Evolutionary conservation across 2,113 vertebrate genomes (phyloP).

Genomic region (Aphelocoma coerulescens): DNA sequence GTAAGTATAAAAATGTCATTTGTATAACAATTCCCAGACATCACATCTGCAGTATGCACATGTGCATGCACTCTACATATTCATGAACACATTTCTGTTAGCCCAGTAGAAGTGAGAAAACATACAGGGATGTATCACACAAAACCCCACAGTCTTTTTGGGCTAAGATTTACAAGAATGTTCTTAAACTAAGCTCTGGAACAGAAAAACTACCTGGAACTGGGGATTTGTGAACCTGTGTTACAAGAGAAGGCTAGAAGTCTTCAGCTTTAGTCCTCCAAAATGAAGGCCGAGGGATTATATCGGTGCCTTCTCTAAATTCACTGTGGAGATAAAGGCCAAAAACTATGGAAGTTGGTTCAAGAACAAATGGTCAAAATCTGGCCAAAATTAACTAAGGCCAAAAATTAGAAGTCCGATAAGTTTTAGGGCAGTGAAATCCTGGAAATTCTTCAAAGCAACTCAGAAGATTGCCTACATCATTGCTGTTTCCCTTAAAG

Average conservation of each 20-base stretch:
- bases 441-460: background rate
- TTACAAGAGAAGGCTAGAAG: background rate
- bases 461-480: background rate
- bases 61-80: background rate
- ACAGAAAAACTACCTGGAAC: background rate
- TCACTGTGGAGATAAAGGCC: background rate
- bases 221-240: background rate
- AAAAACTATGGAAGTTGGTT: background rate
- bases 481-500: background rate
- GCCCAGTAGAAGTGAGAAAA: background rate
- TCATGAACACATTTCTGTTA: background rate
- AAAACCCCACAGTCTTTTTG: background rate
- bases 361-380: background rate
- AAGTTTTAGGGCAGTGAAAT: background rate
- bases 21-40: background rate
- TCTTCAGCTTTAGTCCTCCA: background rate
- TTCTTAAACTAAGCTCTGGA: background rate
- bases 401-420: background rate
- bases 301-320: background rate
- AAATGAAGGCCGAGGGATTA: background rate
- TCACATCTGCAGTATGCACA: background rate
- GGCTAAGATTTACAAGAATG: background rate
- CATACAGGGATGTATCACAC: background rate
- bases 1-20: background rate
- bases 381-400: background rate